Conservation (phyloP, 2,888 invertebrate genomes). For the Tromatobia lineatoria region DNA sequence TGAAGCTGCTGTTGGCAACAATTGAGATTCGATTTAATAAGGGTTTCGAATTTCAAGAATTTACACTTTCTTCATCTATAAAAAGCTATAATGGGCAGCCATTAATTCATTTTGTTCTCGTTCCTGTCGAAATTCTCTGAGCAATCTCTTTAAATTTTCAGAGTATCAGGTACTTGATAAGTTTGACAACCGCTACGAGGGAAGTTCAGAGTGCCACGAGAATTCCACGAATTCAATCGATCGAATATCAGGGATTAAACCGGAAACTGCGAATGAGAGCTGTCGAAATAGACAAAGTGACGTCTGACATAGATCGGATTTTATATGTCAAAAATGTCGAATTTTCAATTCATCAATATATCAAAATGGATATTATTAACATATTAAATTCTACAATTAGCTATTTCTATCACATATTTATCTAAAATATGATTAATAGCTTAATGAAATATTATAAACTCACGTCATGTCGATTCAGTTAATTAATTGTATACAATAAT, state of each 20-base stretch:
- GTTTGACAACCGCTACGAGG: not conserved
- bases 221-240: conserved; percentile 13
- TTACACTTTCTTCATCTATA: not conserved
- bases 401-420: no score
- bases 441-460: no score
- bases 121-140: not conserved
- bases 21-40: not conserved
- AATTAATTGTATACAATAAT: no score
- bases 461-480: no score
- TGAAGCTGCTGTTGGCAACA: not conserved
- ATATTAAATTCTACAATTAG: no score
- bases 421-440: no score
- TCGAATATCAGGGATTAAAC: not conserved
- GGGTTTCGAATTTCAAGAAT: not conserved
- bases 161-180: conserved; percentile 1
- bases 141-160: conserved; percentile 16
- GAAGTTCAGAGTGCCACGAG: not conserved
- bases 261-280: conserved; percentile 1
- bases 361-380: not conserved
- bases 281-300: not conserved
- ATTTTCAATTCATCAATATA: not conserved
- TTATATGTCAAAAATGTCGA: not conserved
- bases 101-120: not conserved
- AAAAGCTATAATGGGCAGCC: not conserved
- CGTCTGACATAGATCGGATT: not conserved